Evolutionary conservation across 2,797 vertebrate species (phyloP), one percentile per base, ranked within the genome.

Genomic region (Artibeus lituratus): DNA sequence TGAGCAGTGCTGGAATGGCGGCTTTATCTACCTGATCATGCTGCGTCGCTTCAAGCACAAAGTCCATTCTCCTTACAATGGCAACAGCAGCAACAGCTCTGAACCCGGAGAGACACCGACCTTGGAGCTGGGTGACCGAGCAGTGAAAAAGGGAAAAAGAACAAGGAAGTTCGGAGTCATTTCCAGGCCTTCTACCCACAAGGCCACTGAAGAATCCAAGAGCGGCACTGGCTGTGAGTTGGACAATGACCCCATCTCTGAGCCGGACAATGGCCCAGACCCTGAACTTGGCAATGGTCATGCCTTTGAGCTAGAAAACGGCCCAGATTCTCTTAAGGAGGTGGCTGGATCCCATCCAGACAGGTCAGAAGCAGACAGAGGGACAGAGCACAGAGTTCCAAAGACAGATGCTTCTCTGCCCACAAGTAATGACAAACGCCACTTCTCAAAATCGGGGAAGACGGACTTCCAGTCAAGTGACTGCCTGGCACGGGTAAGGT

Each of bases 1-100:
- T 47, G 99, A 99, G 96, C 99, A 99, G 99, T 99, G 99, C 99
- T 99, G 99, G 99, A 99, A 99, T 98, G 99, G 99, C 96, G 99
- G 99, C 97, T 99, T 98, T 7, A 98, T 99, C 99, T 99, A 99
- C 99, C 98, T 99, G 98, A 99, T 99, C 98, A 99, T 99, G 99
- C 99, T 99, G 97, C 99, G 99, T 87, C 99, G 99, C 97, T 99
- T 99, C 97, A 99, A 99, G 98, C 99, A 99, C 97, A 99, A 99
- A 97, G 99, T 99, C 91, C 99, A 99, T 65, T 99, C 99, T 98
- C 99, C 99, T 29, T 98, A 98, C 87, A 99, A 98, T 69, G 98
- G 98, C 97, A 98, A 97, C 87, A 96, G 98, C 57, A 96, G 97
- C 90, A 98, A 97, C 90, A 96, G 94, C 93, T 98, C 98, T 0